These are phyloP conservation scores for Drosophila ohnishii DNA, from an alignment of 1,140 invertebrate species.

Conservation along the genomic window DNA sequence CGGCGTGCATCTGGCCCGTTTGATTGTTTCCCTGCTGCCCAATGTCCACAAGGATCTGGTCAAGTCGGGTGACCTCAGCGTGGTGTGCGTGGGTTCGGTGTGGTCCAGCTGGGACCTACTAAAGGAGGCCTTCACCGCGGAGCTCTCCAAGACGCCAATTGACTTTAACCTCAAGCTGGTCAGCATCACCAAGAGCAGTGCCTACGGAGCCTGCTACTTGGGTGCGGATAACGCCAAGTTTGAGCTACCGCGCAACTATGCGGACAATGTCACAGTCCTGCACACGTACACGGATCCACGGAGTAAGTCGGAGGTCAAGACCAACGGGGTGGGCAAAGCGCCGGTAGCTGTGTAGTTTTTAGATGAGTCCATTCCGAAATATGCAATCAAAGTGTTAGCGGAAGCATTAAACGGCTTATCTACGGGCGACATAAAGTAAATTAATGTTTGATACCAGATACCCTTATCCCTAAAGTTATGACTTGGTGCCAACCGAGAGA, in stretches of 20 bases:
- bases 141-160: slow-evolving; percentile 84
- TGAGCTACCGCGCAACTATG: slow-evolving; percentile 83
- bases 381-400: slow-evolving; percentile 19
- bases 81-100: slow-evolving; percentile 97
- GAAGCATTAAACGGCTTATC: not conserved
- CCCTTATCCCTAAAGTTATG: not conserved
- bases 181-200: slow-evolving; percentile 86
- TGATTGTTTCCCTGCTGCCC: slow-evolving; percentile 88
- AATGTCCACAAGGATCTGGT: slow-evolving; percentile 87
- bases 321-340: slow-evolving; percentile 38
- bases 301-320: not conserved
- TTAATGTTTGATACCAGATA: not conserved
- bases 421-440: not conserved
- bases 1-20: slow-evolving; percentile 89
- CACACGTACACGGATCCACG: slow-evolving; percentile 68
- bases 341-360: not conserved
- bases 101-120: slow-evolving; percentile 96
- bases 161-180: slow-evolving; percentile 87
- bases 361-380: slow-evolving; percentile 24
- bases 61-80: slow-evolving; percentile 87
- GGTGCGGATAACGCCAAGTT: slow-evolving; percentile 86
- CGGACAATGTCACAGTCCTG: slow-evolving; percentile 84
- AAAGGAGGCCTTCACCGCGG: slow-evolving; percentile 87
- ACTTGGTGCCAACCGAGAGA: not conserved
- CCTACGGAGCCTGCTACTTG: slow-evolving; percentile 90